Evolutionary conservation across 2,888 invertebrate genomes (phyloP).

Genomic region (Quadroppia sp.): DNA sequence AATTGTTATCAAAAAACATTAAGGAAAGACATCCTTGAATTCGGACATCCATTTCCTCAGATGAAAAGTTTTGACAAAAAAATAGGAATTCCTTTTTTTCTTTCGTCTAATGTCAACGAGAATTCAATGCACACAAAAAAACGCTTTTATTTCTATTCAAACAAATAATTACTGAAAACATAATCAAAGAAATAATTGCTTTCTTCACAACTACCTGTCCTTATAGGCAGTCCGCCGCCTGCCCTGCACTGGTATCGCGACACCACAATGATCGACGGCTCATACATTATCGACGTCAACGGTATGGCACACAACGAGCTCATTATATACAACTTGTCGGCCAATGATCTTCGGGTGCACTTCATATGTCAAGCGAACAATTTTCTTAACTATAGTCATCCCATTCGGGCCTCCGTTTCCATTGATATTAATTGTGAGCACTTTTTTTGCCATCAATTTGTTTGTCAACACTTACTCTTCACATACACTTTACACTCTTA

Average conservation of each 20-base stretch:
- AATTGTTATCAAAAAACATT: too few relatives aligned
- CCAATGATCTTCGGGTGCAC: constrained; percentile 30
- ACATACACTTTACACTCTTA: not conserved
- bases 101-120: not conserved
- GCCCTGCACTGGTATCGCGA: constrained; percentile 38
- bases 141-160: not conserved
- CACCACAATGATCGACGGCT: constrained; percentile 37
- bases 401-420: constrained; percentile 33
- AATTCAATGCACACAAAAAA: not conserved
- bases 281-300: constrained; percentile 32
- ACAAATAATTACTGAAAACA: not conserved
- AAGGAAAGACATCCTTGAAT: too few relatives aligned
- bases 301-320: constrained; percentile 37
- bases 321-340: constrained; percentile 39
- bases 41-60: too few relatives aligned
- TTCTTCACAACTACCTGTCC: too few relatives aligned
- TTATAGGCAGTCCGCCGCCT: constrained; percentile 39
- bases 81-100: not conserved
- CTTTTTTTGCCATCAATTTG: not conserved
- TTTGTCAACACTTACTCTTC: not conserved
- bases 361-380: constrained; percentile 40
- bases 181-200: not conserved
- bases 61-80: too few relatives aligned
- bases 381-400: constrained; percentile 29
- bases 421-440: constrained; percentile 40